These are phyloP conservation scores for Rhynchophorus ferrugineus DNA, from an alignment of 1,140 invertebrate species.

Conservation along the genomic window DNA sequence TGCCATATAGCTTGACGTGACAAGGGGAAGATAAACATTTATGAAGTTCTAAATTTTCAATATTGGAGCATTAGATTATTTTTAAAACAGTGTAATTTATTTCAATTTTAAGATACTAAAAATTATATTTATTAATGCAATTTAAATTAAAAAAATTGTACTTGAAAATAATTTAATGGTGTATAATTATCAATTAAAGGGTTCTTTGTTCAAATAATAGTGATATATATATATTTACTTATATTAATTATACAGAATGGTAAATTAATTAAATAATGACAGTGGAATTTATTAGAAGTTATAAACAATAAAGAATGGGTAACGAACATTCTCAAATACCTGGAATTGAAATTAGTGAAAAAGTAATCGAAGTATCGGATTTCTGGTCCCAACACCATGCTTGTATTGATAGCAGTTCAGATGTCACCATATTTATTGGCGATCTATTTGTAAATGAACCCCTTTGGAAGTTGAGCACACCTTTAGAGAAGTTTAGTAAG, in stretches of 20 bases:
- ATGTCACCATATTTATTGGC: constrained; percentile 64
- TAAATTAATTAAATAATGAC: too few relatives aligned
- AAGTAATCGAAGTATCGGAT: constrained; percentile 64
- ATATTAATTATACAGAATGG: too few relatives aligned
- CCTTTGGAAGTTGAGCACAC: constrained; percentile 55
- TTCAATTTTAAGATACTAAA: too few relatives aligned
- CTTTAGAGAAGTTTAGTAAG: constrained; percentile 65
- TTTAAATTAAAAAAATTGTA: not conserved
- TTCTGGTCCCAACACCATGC: constrained; percentile 70
- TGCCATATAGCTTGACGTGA: too few relatives aligned
- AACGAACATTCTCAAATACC: constrained; percentile 64
- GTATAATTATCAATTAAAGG: not conserved
- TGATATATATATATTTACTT: too few relatives aligned
- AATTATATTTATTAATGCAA: too few relatives aligned
- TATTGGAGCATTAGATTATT: too few relatives aligned
- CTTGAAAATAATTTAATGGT: not conserved
- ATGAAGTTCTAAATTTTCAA: too few relatives aligned
- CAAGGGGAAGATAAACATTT: too few relatives aligned
- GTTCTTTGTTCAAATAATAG: not conserved
- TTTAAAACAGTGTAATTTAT: too few relatives aligned
- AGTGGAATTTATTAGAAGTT: too few relatives aligned
- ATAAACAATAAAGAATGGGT: constrained; percentile 59
- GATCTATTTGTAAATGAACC: constrained; percentile 52
- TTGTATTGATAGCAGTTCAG: constrained; percentile 49
- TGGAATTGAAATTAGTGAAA: constrained; percentile 65